Evolutionary conservation across 2,113 vertebrate species (phyloP).

Genomic region (Sturnus vulgaris): DNA sequence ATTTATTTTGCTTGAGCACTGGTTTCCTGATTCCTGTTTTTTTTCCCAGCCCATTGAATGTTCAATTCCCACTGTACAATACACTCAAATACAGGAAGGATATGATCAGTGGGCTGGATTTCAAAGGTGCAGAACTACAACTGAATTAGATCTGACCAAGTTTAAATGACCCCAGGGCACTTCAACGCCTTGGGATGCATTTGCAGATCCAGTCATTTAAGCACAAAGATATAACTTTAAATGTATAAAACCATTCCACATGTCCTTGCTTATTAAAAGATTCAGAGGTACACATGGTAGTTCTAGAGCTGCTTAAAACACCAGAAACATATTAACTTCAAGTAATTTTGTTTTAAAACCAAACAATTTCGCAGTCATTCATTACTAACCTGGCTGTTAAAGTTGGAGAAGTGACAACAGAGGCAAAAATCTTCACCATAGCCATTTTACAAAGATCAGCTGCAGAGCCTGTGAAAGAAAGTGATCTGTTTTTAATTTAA

Average conservation of each 20-base stretch:
- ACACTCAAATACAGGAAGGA: constrained; percentile 52
- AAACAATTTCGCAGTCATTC: background rate
- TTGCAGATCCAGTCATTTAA: background rate
- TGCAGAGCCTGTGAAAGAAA: constrained; percentile 78
- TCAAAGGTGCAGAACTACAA: constrained; percentile 22
- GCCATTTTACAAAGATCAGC: constrained; percentile 94
- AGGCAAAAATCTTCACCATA: constrained; percentile 84
- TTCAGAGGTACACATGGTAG: background rate
- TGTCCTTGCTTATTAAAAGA: background rate
- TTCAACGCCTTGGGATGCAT: background rate
- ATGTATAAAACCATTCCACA: background rate
- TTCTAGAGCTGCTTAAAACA: background rate
- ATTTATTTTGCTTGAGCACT: constrained; percentile 13
- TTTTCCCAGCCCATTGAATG: constrained; percentile 26
- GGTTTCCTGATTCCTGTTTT: constrained; percentile 51
- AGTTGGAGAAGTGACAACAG: constrained; percentile 70
- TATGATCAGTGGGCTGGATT: constrained; percentile 30
- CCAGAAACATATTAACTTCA: background rate
- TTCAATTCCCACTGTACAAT: constrained; percentile 16
- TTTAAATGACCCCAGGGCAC: background rate
- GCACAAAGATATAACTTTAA: background rate
- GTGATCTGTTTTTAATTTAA: background rate
- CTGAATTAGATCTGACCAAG: background rate
- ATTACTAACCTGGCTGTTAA: constrained; percentile 84
- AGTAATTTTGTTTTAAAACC: background rate